Base-by-base conservation (phyloP, 2,113 vertebrate species). In the Patagioenas fasciata region DNA sequence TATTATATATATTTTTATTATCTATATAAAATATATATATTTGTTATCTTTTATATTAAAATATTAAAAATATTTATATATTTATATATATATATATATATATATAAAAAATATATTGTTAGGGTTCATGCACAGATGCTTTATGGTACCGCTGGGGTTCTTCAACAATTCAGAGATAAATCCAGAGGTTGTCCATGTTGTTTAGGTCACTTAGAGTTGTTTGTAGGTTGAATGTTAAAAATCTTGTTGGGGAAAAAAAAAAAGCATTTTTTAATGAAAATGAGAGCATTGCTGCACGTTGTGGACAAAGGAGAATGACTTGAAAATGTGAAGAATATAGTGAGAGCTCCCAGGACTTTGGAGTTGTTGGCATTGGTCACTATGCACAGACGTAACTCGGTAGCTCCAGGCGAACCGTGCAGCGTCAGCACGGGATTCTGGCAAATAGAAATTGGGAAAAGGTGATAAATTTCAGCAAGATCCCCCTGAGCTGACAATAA, bases 191-290 rank as follows among this genome's bases (percentile, higher is more conserved):
- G 9, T 23, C 57, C 42, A 14, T 54, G n/a, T 70, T 47, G 47
- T 13, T 73, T 14, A 19, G 13, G 50, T 65, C 36, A 24, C 58
- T 69, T 26, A 1, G 3, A 36, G 15, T 47, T 42, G 13, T 57
- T 89, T 65, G 26, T 7, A 61, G 44, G 34, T 40, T 78, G 69
- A 71, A 67, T 29, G 15, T 79, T 90, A 29, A 53, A 60, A 77
- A 34, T 15, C 29, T 15, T 11, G 1, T 51, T 4, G 8, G 20
- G 2, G 0, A 7, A 18, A 62, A 54, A 8, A 10, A 18, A 5
- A 36, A 10, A 32, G 2, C 8, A 6, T 26, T 71, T 56, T 87
- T 25, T 29, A 36, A 60, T 20, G 21, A 11, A 53, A 71, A 56
- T 13, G 3, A 78, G 91, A 82, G 25, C 38, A 47, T 34, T 48